A percentile compares a stretch with the other conserved stretches of the same genome.
These are phyloP conservation scores for Akabosia matsudoensis DNA, from an alignment of 1,140 invertebrate species.

Conservation along the genomic window DNA sequence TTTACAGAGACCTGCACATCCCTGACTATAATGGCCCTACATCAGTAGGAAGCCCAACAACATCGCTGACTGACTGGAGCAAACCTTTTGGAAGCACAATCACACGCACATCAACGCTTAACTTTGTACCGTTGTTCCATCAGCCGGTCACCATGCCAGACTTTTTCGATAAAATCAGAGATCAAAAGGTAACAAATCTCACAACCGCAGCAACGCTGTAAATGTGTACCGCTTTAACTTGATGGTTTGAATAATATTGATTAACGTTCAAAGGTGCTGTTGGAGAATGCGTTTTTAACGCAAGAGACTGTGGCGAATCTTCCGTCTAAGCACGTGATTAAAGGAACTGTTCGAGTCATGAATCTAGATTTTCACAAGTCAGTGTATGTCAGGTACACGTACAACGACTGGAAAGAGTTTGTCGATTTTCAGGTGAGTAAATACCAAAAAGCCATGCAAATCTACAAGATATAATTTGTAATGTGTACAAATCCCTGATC, in stretches of 20 bases:
- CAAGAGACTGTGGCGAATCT: not conserved
- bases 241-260: too few species aligned
- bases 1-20: slow-evolving; percentile 11
- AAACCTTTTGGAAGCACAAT: not conserved
- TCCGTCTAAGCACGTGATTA: slow-evolving; percentile 62
- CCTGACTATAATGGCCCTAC: not conserved
- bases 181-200: slow-evolving; percentile 65
- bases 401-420: slow-evolving; percentile 79
- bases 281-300: slow-evolving; percentile 77
- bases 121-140: slow-evolving; percentile 71
- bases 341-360: slow-evolving; percentile 77
- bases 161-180: slow-evolving; percentile 73
- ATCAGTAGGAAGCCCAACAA: not conserved
- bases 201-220: too few species aligned
- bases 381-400: slow-evolving; percentile 79
- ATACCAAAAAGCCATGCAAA: not conserved
- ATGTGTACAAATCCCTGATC: too few species aligned
- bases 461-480: too few species aligned
- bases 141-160: slow-evolving; percentile 71
- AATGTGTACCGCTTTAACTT: too few species aligned
- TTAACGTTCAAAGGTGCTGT: slow-evolving; percentile 31
- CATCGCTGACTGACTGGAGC: not conserved
- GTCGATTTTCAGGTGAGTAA: slow-evolving; percentile 65
- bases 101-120: slow-evolving; percentile 47
- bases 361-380: slow-evolving; percentile 90